These are phyloP conservation scores for Sylvia borin DNA, from an alignment of 2,797 vertebrate genomes.

Conservation along the genomic window DNA sequence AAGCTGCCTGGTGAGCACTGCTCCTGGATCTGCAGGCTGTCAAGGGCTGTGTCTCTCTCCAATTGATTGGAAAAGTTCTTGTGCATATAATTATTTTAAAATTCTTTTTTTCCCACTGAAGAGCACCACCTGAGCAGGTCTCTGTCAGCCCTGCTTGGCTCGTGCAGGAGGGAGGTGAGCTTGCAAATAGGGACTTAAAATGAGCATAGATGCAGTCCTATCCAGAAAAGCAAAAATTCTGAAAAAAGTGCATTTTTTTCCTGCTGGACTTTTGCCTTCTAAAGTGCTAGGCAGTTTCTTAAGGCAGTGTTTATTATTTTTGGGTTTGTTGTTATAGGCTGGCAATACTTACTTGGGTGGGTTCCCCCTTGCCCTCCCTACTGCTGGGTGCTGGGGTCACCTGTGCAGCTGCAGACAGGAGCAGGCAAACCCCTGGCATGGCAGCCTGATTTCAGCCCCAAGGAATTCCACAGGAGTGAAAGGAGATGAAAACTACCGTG, in stretches of 20 bases:
- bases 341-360: accelerated
- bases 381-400: neutral
- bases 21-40: conserved; percentile 22
- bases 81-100: neutral
- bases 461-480: conserved; percentile 17
- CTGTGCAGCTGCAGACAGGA: neutral
- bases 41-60: neutral
- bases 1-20: conserved; percentile 18
- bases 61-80: conserved; percentile 62
- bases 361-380: accelerated
- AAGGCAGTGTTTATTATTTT: neutral
- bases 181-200: neutral
- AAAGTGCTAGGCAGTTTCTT: neutral
- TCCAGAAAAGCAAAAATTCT: neutral
- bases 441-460: neutral
- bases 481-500: neutral
- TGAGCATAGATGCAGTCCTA: neutral
- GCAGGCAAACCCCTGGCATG: neutral
- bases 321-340: neutral
- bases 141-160: accelerated
- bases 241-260: neutral
- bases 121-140: conserved; percentile 39
- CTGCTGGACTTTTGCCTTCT: neutral
- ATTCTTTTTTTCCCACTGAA: neutral
- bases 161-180: neutral